A percentile compares a stretch with the other conserved stretches of the same genome.
phyloP scores from a whole-genome alignment of 2,797 vertebrate genomes.

The Mionectes olivaceus region DNA sequence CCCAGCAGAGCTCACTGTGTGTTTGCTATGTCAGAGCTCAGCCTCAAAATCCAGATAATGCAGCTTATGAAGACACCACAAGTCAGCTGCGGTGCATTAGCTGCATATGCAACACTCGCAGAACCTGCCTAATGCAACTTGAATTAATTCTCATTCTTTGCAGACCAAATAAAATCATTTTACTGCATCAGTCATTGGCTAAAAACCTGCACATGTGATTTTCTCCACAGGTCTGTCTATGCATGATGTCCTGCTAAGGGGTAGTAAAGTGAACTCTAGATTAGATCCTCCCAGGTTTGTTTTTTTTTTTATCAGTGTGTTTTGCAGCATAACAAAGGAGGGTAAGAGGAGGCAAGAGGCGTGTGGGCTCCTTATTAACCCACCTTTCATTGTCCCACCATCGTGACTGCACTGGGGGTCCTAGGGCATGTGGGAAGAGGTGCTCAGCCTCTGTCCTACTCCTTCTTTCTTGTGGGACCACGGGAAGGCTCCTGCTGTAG shows the following conservation, averaged over 20 bases:
- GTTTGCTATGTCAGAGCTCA: not conserved
- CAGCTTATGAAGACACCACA: not conserved
- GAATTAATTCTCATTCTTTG: not conserved
- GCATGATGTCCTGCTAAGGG: not conserved
- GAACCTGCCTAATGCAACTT: not conserved
- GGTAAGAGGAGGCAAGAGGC: not conserved
- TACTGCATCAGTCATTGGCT: not conserved
- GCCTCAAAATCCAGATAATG: rapidly evolving
- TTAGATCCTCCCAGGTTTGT: not conserved
- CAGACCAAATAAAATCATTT: not conserved
- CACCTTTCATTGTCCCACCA: not conserved
- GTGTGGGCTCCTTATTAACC: not conserved
- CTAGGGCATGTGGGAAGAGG: not conserved
- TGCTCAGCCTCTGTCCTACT: not conserved
- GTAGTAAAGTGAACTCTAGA: not conserved
- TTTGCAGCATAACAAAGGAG: not conserved
- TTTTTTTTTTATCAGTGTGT: not conserved
- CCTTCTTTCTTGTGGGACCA: not conserved
- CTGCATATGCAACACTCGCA: not conserved
- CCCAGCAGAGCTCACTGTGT: not conserved
- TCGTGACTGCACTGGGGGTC: not conserved
- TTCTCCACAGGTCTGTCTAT: not conserved
- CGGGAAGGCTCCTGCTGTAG: not conserved
- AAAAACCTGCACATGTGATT: not conserved
- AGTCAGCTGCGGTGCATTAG: not conserved